Base-by-base conservation (phyloP, 2,113 vertebrate genomes). In the Chinchilla lanigera region DNA sequence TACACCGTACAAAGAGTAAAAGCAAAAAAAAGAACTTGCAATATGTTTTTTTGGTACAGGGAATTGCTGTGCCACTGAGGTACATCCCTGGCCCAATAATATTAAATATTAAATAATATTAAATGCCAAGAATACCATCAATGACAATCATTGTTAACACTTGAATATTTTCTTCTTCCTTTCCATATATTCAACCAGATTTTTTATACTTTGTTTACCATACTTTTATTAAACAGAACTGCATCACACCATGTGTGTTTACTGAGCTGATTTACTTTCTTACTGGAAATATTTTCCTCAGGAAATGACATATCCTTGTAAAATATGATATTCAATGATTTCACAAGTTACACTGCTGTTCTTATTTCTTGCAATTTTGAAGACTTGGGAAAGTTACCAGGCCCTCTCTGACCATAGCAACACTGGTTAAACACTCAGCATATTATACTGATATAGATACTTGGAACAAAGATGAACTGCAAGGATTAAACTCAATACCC, bases 201-300 rank as follows among this genome's bases (percentile, higher is more conserved):
- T 69, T 71, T 80, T 73, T 35, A 50, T 81, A 58, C 24, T 71
- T 63, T 80, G 1, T 87, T 69, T 44, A 63, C n/a, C 58, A 58
- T 75, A 67, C 52, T 89, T 97, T 81, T 38, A 92, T 86, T 41
- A 85, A 94, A 44, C 24, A 69, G 84, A 90, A 77, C 7, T 77
- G 52, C 24, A 35, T 71, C n/a, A 80, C 7, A 54, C 13, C 67
- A 35, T 50, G 47, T 47, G 6, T 56, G 60, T 38, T 56, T 17
- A 80, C 7, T 38, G 83, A 78, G 83, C 30, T 88, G 69, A 14
- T 91, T 91, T 69, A 47, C 14, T 80, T 71, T 85, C 24, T 44
- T 71, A 58, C 33, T 94, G 17, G 60, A 30, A 83, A n/a, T 73
- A 81, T 61, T 84, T 78, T 52, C 80, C 81, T 73, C 19, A 71